Evolutionary conservation across 2,797 vertebrate genomes (phyloP), one percentile per base, ranked within the genome.

Genomic region (Tauraco hartlaubi): DNA sequence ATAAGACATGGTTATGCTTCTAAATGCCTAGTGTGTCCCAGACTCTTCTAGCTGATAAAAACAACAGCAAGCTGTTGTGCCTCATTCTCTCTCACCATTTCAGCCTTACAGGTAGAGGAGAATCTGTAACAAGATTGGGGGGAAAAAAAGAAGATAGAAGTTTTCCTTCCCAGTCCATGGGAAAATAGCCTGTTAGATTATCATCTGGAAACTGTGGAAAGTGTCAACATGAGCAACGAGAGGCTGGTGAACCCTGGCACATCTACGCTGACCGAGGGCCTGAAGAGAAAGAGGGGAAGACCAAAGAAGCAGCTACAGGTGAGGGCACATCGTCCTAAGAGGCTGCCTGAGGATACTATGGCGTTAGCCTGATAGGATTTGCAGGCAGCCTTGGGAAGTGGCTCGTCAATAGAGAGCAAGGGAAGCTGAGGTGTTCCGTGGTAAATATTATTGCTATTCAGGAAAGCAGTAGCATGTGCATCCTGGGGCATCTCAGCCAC

Each of bases 281-380:
- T 92, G 64, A 97, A 97, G 90, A 97, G 67, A 82, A 97, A 97
- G 76, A 94, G 96, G 9, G 97, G 97, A 43, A 92, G 97, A 54
- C 97, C 97, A 59, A 96, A 90, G 91, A 98, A 98, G 54, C 94
- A 96, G 67, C 86, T 82, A 11, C 96, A 97, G 96, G 97, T 97
- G 81, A 97, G 88, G 39, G 15, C 28, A 37, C 20, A 23, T 17
- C 18, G 22, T 61, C 63, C 39, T 29, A n/a, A 18, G 46, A 77
- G 39, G 26, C 46, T 83, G n/a, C 37, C 54, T 67, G 51, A 43
- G 35, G 31, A 9, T 85, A 67, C 37, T 80, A 1, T 41, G 69
- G 59, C 29, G 35, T 55, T n/a, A 75, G 13, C 51, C 43, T 35
- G 7, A 2, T 39, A n/a, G 69, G 56, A 52, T 74, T 35, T 83